Conservation (phyloP, 2,888 invertebrate species). For the Masnerella sp. region DNA sequence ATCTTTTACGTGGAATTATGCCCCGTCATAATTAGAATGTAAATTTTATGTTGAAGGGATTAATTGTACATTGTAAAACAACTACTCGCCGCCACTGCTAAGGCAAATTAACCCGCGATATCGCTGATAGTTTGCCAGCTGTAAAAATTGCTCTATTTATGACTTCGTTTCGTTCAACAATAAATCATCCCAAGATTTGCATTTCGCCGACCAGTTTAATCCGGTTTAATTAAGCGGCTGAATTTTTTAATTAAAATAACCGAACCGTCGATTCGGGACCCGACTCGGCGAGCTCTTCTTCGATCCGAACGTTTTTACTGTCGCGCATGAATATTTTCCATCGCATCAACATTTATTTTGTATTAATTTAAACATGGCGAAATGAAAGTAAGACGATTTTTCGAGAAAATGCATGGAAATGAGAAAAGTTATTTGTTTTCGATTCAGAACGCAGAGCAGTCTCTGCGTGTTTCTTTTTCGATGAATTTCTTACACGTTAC, state of each 20-base stretch:
- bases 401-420: slow-evolving; percentile 27
- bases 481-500: slow-evolving; percentile 43
- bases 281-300: too few relatives aligned
- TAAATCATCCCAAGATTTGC: too few relatives aligned
- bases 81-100: slow-evolving; percentile 10
- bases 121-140: slow-evolving; percentile 1
- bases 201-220: too few relatives aligned
- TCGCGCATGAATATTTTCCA: too few relatives aligned
- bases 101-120: slow-evolving; percentile 10
- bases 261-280: too few relatives aligned
- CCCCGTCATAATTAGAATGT: slow-evolving; percentile 38
- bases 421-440: slow-evolving; percentile 43
- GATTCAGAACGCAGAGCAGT: slow-evolving; percentile 19
- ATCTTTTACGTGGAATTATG: slow-evolving; percentile 16
- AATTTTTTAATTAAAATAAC: background rate
- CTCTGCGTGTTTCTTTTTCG: slow-evolving; percentile 19
- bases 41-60: slow-evolving; percentile 46
- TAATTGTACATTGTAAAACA: slow-evolving; percentile 42
- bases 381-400: slow-evolving; percentile 14
- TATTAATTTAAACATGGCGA: slow-evolving; percentile 26
- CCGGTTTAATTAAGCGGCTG: too few relatives aligned
- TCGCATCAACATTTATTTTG: too few relatives aligned
- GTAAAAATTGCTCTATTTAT: background rate
- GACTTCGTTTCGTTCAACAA: background rate
- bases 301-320: too few relatives aligned